Evolutionary conservation across 2,797 vertebrate genomes (phyloP).

Genomic region (Rhincodon typus): DNA sequence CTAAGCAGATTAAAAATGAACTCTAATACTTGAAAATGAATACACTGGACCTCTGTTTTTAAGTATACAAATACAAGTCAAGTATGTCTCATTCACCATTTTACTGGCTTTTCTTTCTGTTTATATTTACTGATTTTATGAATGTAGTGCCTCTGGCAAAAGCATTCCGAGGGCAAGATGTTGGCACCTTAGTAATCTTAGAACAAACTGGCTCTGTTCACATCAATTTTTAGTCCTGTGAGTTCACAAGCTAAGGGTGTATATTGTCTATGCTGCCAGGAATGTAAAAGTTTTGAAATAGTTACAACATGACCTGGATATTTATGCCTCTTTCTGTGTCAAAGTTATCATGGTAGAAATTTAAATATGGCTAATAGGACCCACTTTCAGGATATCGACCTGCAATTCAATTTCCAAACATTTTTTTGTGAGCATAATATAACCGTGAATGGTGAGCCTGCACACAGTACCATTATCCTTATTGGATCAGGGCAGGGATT

Average conservation of each 20-base stretch:
- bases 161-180: background rate
- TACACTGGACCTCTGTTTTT: too few species aligned
- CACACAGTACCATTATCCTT: too few species aligned
- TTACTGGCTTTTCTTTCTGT: background rate
- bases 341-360: background rate
- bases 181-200: background rate
- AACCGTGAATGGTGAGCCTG: too few species aligned
- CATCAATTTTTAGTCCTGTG: background rate
- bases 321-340: background rate
- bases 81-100: background rate
- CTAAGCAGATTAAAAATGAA: too few species aligned
- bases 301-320: background rate
- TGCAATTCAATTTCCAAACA: too few species aligned
- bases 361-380: background rate
- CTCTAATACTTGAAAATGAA: background rate
- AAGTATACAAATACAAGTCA: background rate
- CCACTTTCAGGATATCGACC: background rate
- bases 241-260: background rate
- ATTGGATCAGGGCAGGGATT: background rate
- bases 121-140: background rate
- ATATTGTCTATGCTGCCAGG: background rate
- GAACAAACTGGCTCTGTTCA: background rate
- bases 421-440: too few species aligned
- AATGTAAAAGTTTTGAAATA: background rate
- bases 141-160: background rate